Evolutionary conservation across 2,888 invertebrate species (phyloP), one percentile per base, ranked within the genome.

Genomic region (Dasypolia templi): DNA sequence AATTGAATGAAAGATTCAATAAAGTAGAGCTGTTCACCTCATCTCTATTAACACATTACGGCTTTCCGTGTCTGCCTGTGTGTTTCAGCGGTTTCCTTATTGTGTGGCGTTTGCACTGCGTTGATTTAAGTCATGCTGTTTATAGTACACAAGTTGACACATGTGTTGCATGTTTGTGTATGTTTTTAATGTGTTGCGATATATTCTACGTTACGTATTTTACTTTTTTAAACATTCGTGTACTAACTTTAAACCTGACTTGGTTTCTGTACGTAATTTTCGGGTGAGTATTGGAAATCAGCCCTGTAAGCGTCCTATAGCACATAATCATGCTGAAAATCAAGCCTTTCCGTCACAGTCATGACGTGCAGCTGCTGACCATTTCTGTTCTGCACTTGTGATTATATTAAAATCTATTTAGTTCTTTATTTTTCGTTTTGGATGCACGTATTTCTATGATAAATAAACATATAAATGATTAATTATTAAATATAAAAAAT

Each of bases 41-140:
- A 35, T 22, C 77, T 22, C 67, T 80, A 67, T 61, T 51, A 9
- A 19, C 42, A 56, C 35, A 77, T 39, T 67, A 32, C 70, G 58
- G 46, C 35, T 56, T 9, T 49, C 6, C 29, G 19, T 74, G 61
- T 68, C 32, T 71, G 17, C 11, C 46, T 26, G n/a, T 67, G 53
- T 83, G 76, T 73, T 68, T 59, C 75, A 71, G 53, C 44, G 71
- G 72, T 73, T 71, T 56, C 71, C 77, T 75, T 59, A 55, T 67
- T 75, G 35, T 1, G 19, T 11, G n/a, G 39, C 75, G 7, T 72
- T 72, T 66, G 72, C 65, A 62, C 22, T 56, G n/a, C 12, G 56
- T 51, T 81, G 56, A 65, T 70, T 62, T 75, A 46, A 46, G 49
- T 58, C 29, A n/a, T 12, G 4, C 51, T 53, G 51, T 46, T 35